Evolutionary conservation across 2,888 invertebrate species (phyloP).

Genomic region (Hybos culiciformis): DNA sequence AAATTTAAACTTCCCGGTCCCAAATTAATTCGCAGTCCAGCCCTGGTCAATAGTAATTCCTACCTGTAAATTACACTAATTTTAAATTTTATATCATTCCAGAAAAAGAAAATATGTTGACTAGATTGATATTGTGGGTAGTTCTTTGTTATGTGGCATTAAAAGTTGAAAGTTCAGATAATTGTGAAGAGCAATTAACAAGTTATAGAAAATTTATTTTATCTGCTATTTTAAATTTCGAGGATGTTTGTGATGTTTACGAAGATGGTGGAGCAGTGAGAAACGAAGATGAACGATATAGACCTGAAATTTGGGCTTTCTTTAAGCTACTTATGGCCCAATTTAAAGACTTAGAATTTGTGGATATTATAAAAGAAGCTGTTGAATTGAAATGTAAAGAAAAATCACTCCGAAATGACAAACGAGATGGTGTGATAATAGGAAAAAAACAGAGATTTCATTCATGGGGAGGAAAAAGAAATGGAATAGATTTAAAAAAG

Average conservation of each 20-base stretch:
- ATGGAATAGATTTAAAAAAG: too few species aligned
- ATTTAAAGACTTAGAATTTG: slow-evolving; percentile 29
- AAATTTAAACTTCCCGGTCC: too few species aligned
- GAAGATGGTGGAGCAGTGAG: slow-evolving; percentile 8
- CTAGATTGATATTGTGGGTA: too few species aligned
- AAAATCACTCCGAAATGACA: slow-evolving; percentile 27
- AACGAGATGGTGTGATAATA: slow-evolving; percentile 28
- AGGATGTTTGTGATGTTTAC: slow-evolving; percentile 31
- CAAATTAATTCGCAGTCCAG: too few species aligned
- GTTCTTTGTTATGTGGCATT: too few species aligned
- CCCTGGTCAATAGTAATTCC: too few species aligned
- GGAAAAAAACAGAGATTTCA: slow-evolving; percentile 36
- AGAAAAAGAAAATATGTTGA: too few species aligned
- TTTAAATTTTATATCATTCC: too few species aligned
- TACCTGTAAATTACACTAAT: too few species aligned
- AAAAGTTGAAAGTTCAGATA: slow-evolving; percentile 4
- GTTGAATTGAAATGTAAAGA: slow-evolving; percentile 28
- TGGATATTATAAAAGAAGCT: slow-evolving; percentile 25
- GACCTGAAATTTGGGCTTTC: slow-evolving; percentile 29
- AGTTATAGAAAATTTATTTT: slow-evolving; percentile 30
- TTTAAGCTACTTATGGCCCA: slow-evolving; percentile 30
- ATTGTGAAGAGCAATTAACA: slow-evolving; percentile 27
- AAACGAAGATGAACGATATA: slow-evolving; percentile 12
- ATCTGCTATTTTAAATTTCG: slow-evolving; percentile 29
- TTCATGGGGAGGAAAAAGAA: slow-evolving; percentile 35